Base-by-base conservation (phyloP, 1,140 invertebrate genomes). In the Colletes latitarsis region DNA sequence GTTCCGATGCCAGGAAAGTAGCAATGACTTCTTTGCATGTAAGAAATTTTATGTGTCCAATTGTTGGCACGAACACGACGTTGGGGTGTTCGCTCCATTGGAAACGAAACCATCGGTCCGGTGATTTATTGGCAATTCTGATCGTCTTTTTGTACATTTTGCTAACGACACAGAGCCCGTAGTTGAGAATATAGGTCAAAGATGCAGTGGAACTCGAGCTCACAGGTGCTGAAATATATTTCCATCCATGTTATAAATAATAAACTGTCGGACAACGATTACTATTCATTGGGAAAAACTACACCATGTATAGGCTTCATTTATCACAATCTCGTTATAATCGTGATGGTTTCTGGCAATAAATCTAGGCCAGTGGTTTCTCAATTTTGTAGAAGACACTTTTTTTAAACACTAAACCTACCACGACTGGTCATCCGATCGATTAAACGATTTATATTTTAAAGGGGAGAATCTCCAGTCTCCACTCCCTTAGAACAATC, bases 91-190 rank as follows among this genome's bases (percentile, higher is more conserved):
- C 58, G 6, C 53, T 66, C 86, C 88, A 92, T 86, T 92, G 79
- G 74, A 92, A 93, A 30, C 89, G 86, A 30, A 88, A 91, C 15
- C 73, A 82, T 0, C 76, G 73, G 30, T 89, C 77, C 2, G 15
- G 14, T 0, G 88, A 88, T 86, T 88, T 92, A 79, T 91, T 92
- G 14, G 69, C 49, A 8, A 92, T 86, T 72, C 77, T 88, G 46
- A 92, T 92, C 6, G 57, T 85, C 0, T 83, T 83, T 64, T 77
- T 89, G 21, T 85, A 87, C 71, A 87, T 87, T 21, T 85, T 85
- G 30, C 90, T 88, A 21, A 92, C 60, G 64, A 86, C 88, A 72
- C 91, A 91, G 15, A 64, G 81, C 6, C 83, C 90, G 46, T 86
- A 91, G 73, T 91, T 82, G 8, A 91, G 68, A 15, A 84, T 82